phyloP scores from a whole-genome alignment of 1,140 invertebrate genomes.

The Cydia strobilella region DNA sequence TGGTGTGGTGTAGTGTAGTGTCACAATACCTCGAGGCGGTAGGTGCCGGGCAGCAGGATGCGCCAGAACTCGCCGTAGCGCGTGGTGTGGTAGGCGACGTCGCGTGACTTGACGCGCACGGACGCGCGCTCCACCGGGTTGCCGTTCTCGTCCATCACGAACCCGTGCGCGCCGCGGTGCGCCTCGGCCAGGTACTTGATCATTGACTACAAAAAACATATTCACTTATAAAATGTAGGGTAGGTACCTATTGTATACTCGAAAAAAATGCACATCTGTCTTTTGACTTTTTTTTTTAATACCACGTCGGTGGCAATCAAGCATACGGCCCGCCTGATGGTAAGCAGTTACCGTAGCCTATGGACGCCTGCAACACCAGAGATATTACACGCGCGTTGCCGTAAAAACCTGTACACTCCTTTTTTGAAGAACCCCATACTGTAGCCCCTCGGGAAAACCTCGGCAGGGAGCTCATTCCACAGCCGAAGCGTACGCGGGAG shows the following conservation, averaged over 20 bases:
- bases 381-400: no score
- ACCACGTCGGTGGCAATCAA: no score
- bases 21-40: slow-evolving; percentile 92
- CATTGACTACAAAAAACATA: slow-evolving; percentile 82
- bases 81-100: slow-evolving; percentile 93
- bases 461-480: no score
- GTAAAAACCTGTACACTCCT: no score
- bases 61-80: slow-evolving; percentile 97
- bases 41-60: slow-evolving; percentile 90
- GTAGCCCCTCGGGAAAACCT: no score
- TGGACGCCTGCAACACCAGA: no score
- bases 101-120: slow-evolving; percentile 91
- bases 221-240: background rate
- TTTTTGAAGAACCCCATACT: no score
- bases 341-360: no score
- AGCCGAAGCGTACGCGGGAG: no score
- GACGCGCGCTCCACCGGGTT: slow-evolving; percentile 91
- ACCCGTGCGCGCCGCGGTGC: slow-evolving; percentile 91
- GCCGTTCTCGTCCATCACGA: slow-evolving; percentile 90
- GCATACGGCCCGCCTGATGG: no score
- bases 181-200: slow-evolving; percentile 94
- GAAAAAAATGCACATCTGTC: background rate
- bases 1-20: slow-evolving; percentile 84
- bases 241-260: background rate
- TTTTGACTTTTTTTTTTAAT: no score